Base-by-base conservation (phyloP, 2,797 vertebrate genomes). In the Melanotaenia nigrans region DNA sequence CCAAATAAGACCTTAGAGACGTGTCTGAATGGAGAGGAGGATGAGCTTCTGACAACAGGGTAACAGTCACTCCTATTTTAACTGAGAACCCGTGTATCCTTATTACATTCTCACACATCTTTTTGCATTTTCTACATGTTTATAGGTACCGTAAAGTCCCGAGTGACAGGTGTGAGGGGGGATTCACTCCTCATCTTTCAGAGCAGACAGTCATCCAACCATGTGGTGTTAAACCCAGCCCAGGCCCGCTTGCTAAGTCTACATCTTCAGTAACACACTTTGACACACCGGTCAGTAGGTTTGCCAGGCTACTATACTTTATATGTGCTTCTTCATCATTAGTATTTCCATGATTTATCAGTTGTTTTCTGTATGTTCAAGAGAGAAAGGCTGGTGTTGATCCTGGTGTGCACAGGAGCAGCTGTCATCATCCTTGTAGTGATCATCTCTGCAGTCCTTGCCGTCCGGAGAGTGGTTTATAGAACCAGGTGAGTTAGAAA, bases 111-210 rank as follows among this genome's bases (percentile, higher is more conserved):
- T 69, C 55, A 57, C 65, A 54, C 58, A 32, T 16, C 9, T 55
- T 4, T 28, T 24, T 3, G 24, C 25, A 3, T 57, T 58, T 11
- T 51, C 59, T 22, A 35, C 16, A 6, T 71, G 6, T 79, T 61
- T 71, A 18, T 66, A 96, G 95, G 83, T 96, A 96, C 75, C 92
- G 94, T 3, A 96, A 93, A 76, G 89, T 95, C 20, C 93, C 95
- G 0, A 91, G 94, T 32, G 87, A 96, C 77, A 89, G 77, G 67
- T 96, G 95, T 55, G 90, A 93, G 79, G 93, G 93, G 6, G 94
- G 95, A 2, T 95, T 94, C 79, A 76, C 24, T 9, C 92, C 93
- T 49, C 85, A 74, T 61, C 84, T 67, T 4, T 58, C 61, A 2
- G 66, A 68, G 13, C 78, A 90, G 69, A 89, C 81, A 0, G 65